Base-by-base conservation (phyloP, 2,113 vertebrate genomes). In the Trogon melanurus region DNA sequence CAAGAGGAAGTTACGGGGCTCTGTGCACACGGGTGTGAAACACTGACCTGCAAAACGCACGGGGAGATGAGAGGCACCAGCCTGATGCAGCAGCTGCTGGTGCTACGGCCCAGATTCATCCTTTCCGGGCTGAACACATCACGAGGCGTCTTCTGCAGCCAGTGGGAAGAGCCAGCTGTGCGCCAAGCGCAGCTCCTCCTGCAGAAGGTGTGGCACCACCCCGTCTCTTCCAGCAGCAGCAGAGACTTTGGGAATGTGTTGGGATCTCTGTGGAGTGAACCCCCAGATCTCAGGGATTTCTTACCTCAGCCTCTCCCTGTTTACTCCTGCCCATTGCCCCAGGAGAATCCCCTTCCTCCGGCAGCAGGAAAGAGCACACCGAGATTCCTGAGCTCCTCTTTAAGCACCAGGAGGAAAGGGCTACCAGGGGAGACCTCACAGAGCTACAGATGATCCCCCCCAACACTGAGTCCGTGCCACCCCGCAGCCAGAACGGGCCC, bases 1-100 rank as follows among this genome's bases (percentile, higher is more conserved):
- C 18, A 38, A 36, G 79, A 29, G 64, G 45, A 15, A 8, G 16
- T 16, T 58, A 2, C 21, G 1, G 76, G 19, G 3, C 50, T 61
- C 75, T 19, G 6, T 2, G 6, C 1, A 2, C 10, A 29, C 36
- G 14, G 47, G 27, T 48, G 34, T 8, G 45, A 26, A 36, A 13
- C 15, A 1, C 11, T 19, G 27, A 10, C 12, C 71, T 23, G 71
- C 3, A 5, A 16, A 0, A 15, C 3, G 44, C 41, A 26, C 3
- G 0, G 27, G 8, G 21, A 41, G 36, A 30, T 29, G 22, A 22
- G 36, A 60, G 38, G 69, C 34, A 48, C 38, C 58, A n/a, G 11
- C 25, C 50, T 6, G 41, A 51, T 11, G 61, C 79, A 16, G 69
- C 26, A 57, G 1, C 14, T 26, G 51, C 67, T 29, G 47, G 17